Conservation (phyloP, 2,888 invertebrate genomes). For the Drosophila dives region DNA sequence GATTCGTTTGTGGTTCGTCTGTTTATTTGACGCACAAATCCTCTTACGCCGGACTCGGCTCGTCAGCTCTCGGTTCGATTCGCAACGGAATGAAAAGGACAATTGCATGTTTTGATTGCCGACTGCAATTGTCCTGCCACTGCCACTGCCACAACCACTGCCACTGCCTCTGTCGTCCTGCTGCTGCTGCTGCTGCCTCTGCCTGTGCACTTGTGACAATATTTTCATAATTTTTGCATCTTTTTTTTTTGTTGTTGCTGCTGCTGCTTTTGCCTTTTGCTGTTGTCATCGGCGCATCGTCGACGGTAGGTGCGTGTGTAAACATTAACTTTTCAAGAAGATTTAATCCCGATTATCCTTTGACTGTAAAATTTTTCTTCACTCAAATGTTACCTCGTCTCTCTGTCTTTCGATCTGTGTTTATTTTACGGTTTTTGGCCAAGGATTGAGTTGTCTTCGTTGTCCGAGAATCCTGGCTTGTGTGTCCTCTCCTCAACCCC, state of each 20-base stretch:
- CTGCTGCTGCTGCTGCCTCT: slow-evolving; percentile 28
- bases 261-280: slow-evolving; percentile 37
- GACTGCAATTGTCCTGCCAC: slow-evolving; percentile 78
- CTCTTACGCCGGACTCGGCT: slow-evolving; percentile 66
- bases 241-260: slow-evolving; percentile 51
- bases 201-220: slow-evolving; percentile 83
- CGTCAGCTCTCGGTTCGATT: slow-evolving; percentile 64
- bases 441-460: slow-evolving; percentile 52
- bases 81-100: slow-evolving; percentile 70
- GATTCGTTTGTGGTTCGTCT: slow-evolving; percentile 52
- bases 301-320: slow-evolving; percentile 83
- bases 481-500: slow-evolving; percentile 13
- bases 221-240: slow-evolving; percentile 83
- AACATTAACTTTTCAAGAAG: slow-evolving; percentile 85
- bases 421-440: slow-evolving; percentile 63
- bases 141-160: slow-evolving; percentile 23
- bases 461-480: slow-evolving; percentile 22
- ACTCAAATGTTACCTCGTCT: slow-evolving; percentile 64
- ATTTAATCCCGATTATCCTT: slow-evolving; percentile 85
- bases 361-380: slow-evolving; percentile 81
- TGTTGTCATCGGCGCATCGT: slow-evolving; percentile 59
- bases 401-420: slow-evolving; percentile 19
- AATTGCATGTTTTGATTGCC: slow-evolving; percentile 81
- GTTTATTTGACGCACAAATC: slow-evolving; percentile 81
- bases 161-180: slow-evolving; percentile 24